A percentile compares a stretch with the other conserved stretches of the same genome.
phyloP scores from a whole-genome alignment of 35 echinoderm and acorn worm genomes.

The Apostichopus japonicus region DNA sequence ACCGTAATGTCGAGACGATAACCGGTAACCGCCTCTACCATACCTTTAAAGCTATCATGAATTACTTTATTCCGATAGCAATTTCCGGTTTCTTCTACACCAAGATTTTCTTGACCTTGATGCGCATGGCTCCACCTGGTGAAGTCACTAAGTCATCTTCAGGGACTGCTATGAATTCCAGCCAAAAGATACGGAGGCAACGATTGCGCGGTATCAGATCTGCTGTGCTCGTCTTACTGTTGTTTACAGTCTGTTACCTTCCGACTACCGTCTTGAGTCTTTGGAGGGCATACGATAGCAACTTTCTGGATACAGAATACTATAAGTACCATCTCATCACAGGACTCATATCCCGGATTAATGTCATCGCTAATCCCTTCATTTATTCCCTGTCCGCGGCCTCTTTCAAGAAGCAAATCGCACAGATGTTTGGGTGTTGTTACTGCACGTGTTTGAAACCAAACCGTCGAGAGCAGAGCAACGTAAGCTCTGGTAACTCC shows the following conservation, averaged over 20 bases:
- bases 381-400: conserved; percentile 15
- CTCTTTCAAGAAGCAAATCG: neutral
- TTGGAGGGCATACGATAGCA: conserved; percentile 32
- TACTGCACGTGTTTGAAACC: neutral
- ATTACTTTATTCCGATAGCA: conserved; percentile 13
- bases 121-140: neutral
- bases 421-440: neutral
- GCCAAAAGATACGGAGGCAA: neutral
- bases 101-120: neutral
- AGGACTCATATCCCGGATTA: conserved; percentile 20
- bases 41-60: conserved; percentile 23
- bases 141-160: neutral
- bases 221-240: conserved; percentile 2
- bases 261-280: conserved; percentile 52
- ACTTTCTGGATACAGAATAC: conserved; percentile 48
- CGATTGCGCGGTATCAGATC: neutral
- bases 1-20: conserved; percentile 5
- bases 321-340: conserved; percentile 45
- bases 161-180: neutral
- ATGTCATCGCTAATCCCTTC: conserved; percentile 39
- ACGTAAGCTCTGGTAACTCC: too few species aligned
- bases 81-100: conserved; percentile 1
- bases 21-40: conserved; percentile 24
- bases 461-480: too few species aligned
- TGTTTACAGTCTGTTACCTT: conserved; percentile 32